Evolutionary conservation across 2,888 invertebrate species (phyloP).

Genomic region (Crioceris asparagi): DNA sequence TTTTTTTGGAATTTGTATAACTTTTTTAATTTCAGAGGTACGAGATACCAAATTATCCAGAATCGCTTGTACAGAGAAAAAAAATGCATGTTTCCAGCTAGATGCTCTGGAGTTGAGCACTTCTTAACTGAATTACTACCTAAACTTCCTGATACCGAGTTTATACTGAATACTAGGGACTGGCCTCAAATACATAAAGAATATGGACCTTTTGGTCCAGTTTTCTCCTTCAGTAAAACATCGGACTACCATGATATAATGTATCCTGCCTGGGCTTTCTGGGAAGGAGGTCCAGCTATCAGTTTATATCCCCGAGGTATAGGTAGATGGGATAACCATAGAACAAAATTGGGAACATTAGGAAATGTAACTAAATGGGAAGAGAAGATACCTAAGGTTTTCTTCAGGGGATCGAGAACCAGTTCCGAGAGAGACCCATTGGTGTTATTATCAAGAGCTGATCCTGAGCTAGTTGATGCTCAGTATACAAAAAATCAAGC

Average conservation of each 20-base stretch:
- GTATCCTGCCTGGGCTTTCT: constrained; percentile 96
- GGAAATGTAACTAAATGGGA: constrained; percentile 69
- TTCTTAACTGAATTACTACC: constrained; percentile 62
- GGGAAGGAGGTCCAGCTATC: constrained; percentile 97
- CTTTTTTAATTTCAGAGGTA: constrained; percentile 44
- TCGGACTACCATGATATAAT: constrained; percentile 78
- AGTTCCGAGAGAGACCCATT: constrained; percentile 83
- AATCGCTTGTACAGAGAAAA: constrained; percentile 71
- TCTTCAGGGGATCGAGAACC: constrained; percentile 92
- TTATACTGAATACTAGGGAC: constrained; percentile 82
- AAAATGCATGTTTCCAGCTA: constrained; percentile 83
- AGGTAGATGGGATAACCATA: constrained; percentile 80
- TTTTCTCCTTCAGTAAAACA: constrained; percentile 96
- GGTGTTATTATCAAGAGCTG: constrained; percentile 64
- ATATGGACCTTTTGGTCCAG: constrained; percentile 56
- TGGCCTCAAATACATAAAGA: constrained; percentile 75
- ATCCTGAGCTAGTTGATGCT: constrained; percentile 76
- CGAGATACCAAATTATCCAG: constrained; percentile 73
- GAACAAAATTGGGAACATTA: constrained; percentile 42
- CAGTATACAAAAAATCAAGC: constrained; percentile 97
- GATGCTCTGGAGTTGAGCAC: constrained; percentile 85
- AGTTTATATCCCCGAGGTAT: constrained; percentile 85
- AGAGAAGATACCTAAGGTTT: constrained; percentile 58
- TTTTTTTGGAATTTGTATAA: constrained; percentile 2
- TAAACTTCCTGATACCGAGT: constrained; percentile 70